Evolutionary conservation across 2,888 invertebrate species (phyloP).

Genomic region (Papilio protenor): DNA sequence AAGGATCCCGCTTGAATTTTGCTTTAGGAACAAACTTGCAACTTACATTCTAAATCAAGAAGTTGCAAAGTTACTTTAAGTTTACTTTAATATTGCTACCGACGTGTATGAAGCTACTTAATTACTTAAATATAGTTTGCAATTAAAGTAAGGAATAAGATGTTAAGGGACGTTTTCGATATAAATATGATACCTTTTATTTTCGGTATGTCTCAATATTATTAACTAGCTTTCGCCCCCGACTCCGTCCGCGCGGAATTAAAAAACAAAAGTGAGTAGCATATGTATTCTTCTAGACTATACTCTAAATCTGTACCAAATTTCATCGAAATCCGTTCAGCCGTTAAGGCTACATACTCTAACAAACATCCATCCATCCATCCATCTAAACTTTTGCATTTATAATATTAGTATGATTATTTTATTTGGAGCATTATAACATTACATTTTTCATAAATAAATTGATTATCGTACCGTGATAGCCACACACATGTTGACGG

Average conservation of each 20-base stretch:
- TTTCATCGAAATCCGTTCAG: no score
- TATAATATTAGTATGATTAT: no score
- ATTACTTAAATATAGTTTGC: constrained; percentile 40
- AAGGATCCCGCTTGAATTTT: constrained; percentile 40
- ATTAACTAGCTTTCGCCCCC: no score
- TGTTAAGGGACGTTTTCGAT: background rate
- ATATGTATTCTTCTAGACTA: no score
- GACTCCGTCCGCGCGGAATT: no score
- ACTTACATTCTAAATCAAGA: constrained; percentile 43
- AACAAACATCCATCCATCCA: no score
- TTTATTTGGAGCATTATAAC: background rate
- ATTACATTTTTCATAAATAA: background rate
- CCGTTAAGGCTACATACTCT: no score
- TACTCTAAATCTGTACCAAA: no score
- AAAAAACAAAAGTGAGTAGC: no score
- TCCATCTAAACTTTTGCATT: no score
- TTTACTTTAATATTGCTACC: constrained; percentile 43
- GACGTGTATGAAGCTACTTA: constrained; percentile 41
- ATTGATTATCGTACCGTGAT: no score
- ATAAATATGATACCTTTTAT: background rate
- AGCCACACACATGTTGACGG: no score
- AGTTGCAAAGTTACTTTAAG: constrained; percentile 42
- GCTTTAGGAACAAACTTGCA: constrained; percentile 42
- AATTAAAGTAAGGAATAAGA: constrained; percentile 28
- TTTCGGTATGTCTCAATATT: background rate